Percentiles rank a stretch among this genome's conserved stretches.
phyloP scores from a whole-genome alignment of 2,888 invertebrate genomes.

The Gastracanthus pulcherrimus region DNA sequence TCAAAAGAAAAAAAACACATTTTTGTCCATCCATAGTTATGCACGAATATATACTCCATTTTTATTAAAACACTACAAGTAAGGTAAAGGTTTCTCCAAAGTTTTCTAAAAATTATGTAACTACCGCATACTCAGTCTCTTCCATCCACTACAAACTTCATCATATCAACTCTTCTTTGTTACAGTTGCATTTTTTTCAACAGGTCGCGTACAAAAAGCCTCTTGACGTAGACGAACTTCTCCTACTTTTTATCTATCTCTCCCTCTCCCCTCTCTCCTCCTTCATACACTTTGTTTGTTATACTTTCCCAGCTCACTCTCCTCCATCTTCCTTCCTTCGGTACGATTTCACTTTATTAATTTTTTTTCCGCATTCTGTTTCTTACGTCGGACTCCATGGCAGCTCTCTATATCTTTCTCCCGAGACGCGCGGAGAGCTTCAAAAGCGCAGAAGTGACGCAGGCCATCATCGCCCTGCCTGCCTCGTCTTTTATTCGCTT shows the following conservation, averaged over 20 bases:
- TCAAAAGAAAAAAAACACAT: neutral
- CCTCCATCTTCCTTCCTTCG: neutral
- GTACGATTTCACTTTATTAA: conserved; percentile 29
- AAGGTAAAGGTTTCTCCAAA: neutral
- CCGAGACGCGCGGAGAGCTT: neutral
- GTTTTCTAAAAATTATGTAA: neutral
- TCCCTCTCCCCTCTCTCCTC: neutral
- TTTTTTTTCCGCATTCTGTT: conserved; percentile 18
- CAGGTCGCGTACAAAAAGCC: neutral
- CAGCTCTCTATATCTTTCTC: conserved; percentile 1
- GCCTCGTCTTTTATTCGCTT: conserved; percentile 41
- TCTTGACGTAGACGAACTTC: neutral
- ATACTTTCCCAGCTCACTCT: neutral
- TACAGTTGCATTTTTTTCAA: neutral
- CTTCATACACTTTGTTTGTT: conserved; percentile 19
- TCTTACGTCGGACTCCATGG: neutral
- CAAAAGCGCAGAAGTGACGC: conserved; percentile 45
- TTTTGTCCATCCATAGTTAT: neutral
- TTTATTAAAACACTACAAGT: too few relatives aligned
- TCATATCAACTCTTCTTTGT: too few relatives aligned
- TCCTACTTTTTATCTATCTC: neutral
- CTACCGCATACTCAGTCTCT: too few relatives aligned
- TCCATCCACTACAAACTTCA: too few relatives aligned
- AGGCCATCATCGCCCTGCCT: conserved; percentile 37
- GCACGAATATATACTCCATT: neutral